Conservation (phyloP, 2,113 vertebrate species). For the Hyaena hyaena region DNA sequence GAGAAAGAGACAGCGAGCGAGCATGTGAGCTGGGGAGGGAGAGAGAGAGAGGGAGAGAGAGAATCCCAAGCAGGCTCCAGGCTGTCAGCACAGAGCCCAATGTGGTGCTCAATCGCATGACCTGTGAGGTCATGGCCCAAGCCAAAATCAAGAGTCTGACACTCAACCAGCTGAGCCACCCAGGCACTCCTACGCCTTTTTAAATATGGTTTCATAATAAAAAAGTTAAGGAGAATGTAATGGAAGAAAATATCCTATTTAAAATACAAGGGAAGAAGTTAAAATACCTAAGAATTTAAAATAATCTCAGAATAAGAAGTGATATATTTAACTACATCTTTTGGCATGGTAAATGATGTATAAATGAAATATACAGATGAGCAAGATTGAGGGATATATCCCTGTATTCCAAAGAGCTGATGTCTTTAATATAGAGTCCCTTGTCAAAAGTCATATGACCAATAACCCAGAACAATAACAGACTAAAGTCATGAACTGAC, state of each 20-base stretch:
- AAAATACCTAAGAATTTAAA: constrained; percentile 36
- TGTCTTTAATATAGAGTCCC: neutral
- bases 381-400: neutral
- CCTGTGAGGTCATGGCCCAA: too few species aligned
- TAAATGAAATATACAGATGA: constrained; percentile 43
- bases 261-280: neutral
- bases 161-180: too few species aligned
- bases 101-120: too few species aligned
- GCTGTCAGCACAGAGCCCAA: too few species aligned
- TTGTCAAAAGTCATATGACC: neutral
- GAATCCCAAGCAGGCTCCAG: too few species aligned
- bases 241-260: constrained; percentile 15
- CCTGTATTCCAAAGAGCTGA: neutral
- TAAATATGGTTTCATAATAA: neutral
- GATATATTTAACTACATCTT: neutral
- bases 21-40: too few species aligned
- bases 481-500: neutral
- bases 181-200: neutral
- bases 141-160: too few species aligned
- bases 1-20: too few species aligned
- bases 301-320: neutral
- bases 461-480: neutral
- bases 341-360: neutral
- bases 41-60: too few species aligned
- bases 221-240: neutral